phyloP scores from a whole-genome alignment of 2,113 vertebrate species.

The Origma solitaria region DNA sequence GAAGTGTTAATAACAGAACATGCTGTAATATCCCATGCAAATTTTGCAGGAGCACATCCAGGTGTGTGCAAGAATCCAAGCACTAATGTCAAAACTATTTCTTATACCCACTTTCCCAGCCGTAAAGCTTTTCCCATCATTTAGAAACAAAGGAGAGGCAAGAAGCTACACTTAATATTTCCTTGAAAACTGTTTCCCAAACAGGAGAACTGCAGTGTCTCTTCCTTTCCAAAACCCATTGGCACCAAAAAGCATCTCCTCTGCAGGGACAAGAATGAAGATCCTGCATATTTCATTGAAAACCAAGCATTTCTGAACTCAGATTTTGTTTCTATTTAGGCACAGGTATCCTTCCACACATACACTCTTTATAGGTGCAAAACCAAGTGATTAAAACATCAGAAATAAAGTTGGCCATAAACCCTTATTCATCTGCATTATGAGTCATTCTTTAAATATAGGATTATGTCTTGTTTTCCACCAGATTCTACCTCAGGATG shows the following conservation, averaged over 20 bases:
- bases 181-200: neutral
- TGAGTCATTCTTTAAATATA: conserved; percentile 8
- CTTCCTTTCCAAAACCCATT: neutral
- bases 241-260: neutral
- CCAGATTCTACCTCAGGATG: neutral
- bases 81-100: neutral
- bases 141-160: neutral
- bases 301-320: neutral
- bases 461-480: neutral
- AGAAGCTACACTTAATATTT: neutral
- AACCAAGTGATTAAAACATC: neutral
- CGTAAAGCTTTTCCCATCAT: neutral
- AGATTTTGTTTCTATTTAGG: neutral
- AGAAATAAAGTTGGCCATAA: neutral
- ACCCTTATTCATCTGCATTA: neutral
- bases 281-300: neutral
- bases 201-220: neutral
- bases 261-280: neutral
- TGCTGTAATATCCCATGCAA: neutral
- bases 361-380: neutral
- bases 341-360: neutral
- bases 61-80: neutral
- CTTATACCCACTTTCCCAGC: neutral
- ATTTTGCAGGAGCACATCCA: neutral
- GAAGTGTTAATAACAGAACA: neutral